Percentiles rank a stretch among this genome's conserved stretches.
phyloP scores from a whole-genome alignment of 2,797 vertebrate genomes.

The Cynopterus sphinx region DNA sequence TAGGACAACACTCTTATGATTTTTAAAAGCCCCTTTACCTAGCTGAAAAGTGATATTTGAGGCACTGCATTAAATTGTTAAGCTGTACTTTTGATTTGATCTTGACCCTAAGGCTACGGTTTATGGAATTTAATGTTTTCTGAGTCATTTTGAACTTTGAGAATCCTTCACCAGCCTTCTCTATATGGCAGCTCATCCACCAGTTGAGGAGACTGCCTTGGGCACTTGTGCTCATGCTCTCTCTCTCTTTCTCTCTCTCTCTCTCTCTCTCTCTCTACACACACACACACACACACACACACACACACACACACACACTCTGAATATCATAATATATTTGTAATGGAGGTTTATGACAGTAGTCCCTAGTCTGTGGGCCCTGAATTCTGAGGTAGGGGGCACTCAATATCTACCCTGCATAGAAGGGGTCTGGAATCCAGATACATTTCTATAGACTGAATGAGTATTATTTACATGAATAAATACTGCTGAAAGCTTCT shows the following conservation, averaged over 20 bases:
- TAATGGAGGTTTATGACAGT: neutral
- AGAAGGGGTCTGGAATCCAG: neutral
- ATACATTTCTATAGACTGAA: neutral
- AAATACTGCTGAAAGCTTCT: neutral
- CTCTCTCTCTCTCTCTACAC: too few relatives aligned
- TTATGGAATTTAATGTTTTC: conserved; percentile 27
- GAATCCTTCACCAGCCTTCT: neutral
- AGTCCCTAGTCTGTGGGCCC: neutral
- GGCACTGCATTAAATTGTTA: neutral
- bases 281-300: neutral
- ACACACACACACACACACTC: neutral
- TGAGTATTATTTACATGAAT: neutral
- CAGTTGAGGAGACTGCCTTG: neutral
- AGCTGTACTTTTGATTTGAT: neutral
- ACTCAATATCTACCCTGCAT: neutral
- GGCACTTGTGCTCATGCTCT: too few relatives aligned
- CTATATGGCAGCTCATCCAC: neutral
- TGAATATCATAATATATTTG: neutral
- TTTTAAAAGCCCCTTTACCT: neutral
- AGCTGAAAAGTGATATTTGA: conserved; percentile 9
- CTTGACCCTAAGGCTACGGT: neutral
- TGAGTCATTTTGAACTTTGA: neutral
- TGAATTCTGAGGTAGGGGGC: too few relatives aligned
- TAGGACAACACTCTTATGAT: neutral
- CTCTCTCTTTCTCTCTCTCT: too few relatives aligned